Evolutionary conservation across 23 tunicate species (phyloP), one percentile per base, ranked within the genome.

Genomic region (Styela plicata): DNA sequence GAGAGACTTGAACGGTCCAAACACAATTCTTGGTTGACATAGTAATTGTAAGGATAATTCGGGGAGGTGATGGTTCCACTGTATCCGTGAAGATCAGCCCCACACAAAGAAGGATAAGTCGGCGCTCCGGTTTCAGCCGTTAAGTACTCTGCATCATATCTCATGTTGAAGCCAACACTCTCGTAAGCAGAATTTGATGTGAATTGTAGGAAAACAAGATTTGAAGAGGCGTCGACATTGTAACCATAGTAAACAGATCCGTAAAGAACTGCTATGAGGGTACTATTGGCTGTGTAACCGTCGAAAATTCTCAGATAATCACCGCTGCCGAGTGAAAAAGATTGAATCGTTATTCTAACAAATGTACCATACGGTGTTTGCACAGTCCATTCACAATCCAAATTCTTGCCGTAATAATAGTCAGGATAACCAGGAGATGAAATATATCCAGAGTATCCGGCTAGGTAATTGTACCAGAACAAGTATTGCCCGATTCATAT

Each of bases 1-100:
- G 24, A 16, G 28, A 36, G 16, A 28, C 88, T 30, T 74, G 63
- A 29, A 84, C 25, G 52, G 53, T 36, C 88, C 88, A 84, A 17
- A 57, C 2, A 22, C 82, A 77, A 26, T 77, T 26, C 34, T 36
- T 21, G 34, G 31, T 18, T 24, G 32, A 78, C 13, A 3, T 31
- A 5, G 77, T 71, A 71, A 22, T 20, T 32, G 5, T 17, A 34
- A 3, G 77, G 77, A 71, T 26, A 71, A 32, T 71, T 71, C 3
- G 77, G 77, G 7, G 77, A 71, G 5, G 23, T 32, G 5, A 71
- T 71, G 7, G 23, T 26, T 2, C 77, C 77, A 30, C 36, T 71
- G 77, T 71, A 3, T 30, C 37, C 36, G 77, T 71, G 29, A 3
- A 28, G 17, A 36, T 13, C 17, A 7, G 5, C 34, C 24, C 77